A percentile compares a stretch with the other conserved stretches of the same genome.
phyloP scores from a whole-genome alignment of 2,113 vertebrate genomes.

The Bettongia penicillata region DNA sequence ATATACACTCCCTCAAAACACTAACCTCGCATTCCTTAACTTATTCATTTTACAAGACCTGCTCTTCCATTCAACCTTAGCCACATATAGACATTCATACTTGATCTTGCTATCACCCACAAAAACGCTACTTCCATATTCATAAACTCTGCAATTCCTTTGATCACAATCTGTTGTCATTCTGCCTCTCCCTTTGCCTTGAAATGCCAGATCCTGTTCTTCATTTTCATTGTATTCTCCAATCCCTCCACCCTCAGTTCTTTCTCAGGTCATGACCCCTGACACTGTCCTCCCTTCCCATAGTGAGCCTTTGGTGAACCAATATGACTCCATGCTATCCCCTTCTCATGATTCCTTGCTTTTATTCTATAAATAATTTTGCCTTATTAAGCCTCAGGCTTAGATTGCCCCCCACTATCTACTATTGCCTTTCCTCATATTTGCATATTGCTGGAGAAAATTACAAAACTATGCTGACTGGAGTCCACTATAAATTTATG shows the following conservation, averaged over 20 bases:
- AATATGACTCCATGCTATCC: not conserved
- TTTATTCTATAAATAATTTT: not conserved
- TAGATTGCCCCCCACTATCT: not conserved
- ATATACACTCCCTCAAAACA: not conserved
- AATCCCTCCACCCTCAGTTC: not conserved
- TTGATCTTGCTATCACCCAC: not conserved
- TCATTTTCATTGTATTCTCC: not conserved
- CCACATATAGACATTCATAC: not conserved
- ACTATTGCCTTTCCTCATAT: not conserved
- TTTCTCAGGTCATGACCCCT: too few species aligned
- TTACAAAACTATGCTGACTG: not conserved
- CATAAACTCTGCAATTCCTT: not conserved
- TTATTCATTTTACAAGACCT: not conserved
- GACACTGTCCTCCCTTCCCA: not conserved
- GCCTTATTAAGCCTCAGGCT: not conserved
- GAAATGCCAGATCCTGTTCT: not conserved
- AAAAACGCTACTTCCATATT: not conserved
- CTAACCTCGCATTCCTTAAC: too few species aligned
- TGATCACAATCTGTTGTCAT: not conserved
- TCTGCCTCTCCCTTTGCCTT: not conserved
- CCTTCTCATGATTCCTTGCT: not conserved
- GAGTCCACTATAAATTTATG: not conserved
- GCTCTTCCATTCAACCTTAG: not conserved
- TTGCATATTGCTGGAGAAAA: not conserved
- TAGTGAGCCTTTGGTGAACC: not conserved